phyloP scores from a whole-genome alignment of 2,888 invertebrate species.

The Hemaris fuciformis region DNA sequence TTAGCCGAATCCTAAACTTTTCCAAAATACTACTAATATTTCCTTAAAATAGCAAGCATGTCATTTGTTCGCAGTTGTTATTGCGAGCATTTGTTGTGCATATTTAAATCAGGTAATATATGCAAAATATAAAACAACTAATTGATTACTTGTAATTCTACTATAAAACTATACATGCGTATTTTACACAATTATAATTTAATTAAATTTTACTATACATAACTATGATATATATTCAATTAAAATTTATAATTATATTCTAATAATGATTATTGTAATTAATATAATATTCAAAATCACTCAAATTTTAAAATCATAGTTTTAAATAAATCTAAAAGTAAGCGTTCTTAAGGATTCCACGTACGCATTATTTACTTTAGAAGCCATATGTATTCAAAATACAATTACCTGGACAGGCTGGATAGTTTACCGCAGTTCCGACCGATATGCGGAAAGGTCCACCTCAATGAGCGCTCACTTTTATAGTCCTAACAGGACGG shows the following conservation, averaged over 20 bases:
- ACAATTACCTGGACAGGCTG: not conserved
- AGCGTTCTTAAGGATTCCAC: slow-evolving; percentile 3
- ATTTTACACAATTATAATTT: not conserved
- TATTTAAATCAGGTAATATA: slow-evolving; percentile 8
- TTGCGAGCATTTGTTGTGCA: not conserved
- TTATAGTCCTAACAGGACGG: not conserved
- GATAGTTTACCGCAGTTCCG: not conserved
- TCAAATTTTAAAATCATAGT: not conserved
- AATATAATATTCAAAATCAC: too few species aligned
- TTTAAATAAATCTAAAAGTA: not conserved
- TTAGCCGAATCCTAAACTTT: not conserved
- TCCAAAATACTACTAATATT: not conserved
- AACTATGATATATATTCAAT: too few species aligned
- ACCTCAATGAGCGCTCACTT: not conserved
- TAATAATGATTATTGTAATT: too few species aligned
- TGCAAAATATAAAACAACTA: not conserved
- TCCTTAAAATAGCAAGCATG: not conserved
- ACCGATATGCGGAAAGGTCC: not conserved
- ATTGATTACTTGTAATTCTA: not conserved
- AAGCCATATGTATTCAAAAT: too few species aligned
- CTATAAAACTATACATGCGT: not conserved
- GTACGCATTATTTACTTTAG: too few species aligned
- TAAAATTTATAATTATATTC: too few species aligned
- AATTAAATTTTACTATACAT: not conserved
- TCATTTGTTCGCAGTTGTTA: not conserved